Evolutionary conservation across 2,888 invertebrate genomes (phyloP), one percentile per base, ranked within the genome.

Genomic region (Torymus auratus): DNA sequence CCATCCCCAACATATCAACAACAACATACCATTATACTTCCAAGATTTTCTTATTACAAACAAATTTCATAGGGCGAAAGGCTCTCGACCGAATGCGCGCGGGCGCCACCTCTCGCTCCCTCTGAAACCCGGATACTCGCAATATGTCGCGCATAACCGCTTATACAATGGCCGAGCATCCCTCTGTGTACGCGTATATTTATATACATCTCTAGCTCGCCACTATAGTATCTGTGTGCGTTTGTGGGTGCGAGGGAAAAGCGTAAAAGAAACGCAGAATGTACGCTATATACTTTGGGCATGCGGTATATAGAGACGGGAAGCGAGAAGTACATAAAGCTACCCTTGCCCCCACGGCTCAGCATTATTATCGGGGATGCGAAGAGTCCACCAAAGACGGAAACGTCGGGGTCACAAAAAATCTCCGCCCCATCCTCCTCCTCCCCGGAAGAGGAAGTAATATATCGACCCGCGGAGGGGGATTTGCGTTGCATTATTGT

Each of bases 401-500:
- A 17, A 64, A 60, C 17, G 62, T 64, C 41, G 3, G 28, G 41
- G 50, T 13, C 28, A 20, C 69, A 64, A 64, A 70, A 77, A 77
- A 64, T 64, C 2, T 52, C 12, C 12, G 13, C 10, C 17, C 28
- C n/a, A n/a, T n/a, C n/a, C 1, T 12, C 3, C 28, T 13, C 23
- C 11, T 23, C n/a, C 61, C 28, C 52, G 72, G 72, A 72, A 62
- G 62, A 62, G 61, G 61, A 62, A 62, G 64, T 23, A 5, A 65
- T 74, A 65, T 56, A 65, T 74, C 74, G 56, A 15, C 50, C 41
- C 58, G 15, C 7, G 28, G 7, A 23, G 17, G 58, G 65, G 56
- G 65, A 74, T 65, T 60, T n/a, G 56, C 74, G 17, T 60, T 74
- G 74, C 65, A 65, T 74, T 65, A 73, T 73, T n/a, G 64, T 28